Evolutionary conservation across 2,888 invertebrate species (phyloP), one percentile per base, ranked within the genome.

Genomic region (Mantis religiosa): DNA sequence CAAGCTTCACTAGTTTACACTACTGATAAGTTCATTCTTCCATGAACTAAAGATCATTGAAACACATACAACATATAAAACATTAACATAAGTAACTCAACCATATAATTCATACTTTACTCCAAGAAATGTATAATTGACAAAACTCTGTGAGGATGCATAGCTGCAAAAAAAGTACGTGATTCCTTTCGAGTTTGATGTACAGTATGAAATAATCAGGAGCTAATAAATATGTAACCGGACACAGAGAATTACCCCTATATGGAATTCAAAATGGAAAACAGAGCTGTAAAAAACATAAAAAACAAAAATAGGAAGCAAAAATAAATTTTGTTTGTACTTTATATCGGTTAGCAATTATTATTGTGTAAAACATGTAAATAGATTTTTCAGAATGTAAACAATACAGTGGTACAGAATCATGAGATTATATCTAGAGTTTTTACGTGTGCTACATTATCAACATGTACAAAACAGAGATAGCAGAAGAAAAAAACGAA

Each of bases 381-480:
- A 86, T 86, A 86, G 86, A 86, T 12, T 86, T 30, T 81, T 86
- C 86, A 81, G 47, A 86, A 47, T 41, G 28, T 85, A 54, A 85
- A n/a, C 15, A 34, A 85, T 85, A 47, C 41, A 34, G 27, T 85
- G 85, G 27, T 27, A 27, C 20, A 86, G 54, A 86, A 86, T 54
- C 30, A 30, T 25, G 81, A 81, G 86, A 81, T 86, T 86, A 81
- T 86, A 86, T 86, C 81, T 86, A 86, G 81, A 14, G 3, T 28
- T 28, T 84, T 30, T 30, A 30, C 9, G n/a, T 86, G 86, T 81
- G 20, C 30, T 81, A 20, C 86, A 28, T 14, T 85, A 85, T 25
- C 85, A 27, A 25, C 28, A 15, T 86, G 86, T 85, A 85, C 85
- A 71, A 85, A 85, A 28, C n/a, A 85, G 41, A 54, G n/a, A 71